Evolutionary conservation across 2,888 invertebrate species (phyloP).

Genomic region (Chymomyza fuscimana): DNA sequence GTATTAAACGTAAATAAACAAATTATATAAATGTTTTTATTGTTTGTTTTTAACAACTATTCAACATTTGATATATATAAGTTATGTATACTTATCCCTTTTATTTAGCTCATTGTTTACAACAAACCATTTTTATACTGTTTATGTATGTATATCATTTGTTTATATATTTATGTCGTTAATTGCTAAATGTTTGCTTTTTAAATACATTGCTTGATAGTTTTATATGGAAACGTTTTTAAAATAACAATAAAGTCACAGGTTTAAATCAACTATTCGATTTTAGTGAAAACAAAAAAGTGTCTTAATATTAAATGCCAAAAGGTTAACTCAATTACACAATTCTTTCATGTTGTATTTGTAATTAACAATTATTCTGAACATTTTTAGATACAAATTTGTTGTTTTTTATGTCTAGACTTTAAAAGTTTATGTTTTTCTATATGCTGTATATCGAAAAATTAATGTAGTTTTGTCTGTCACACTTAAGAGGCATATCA

Average conservation of each 20-base stretch:
- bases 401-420: not conserved
- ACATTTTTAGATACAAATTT: not conserved
- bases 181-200: not conserved
- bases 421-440: not conserved
- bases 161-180: slow-evolving; percentile 14
- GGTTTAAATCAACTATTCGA: too few species aligned
- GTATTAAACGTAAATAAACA: not conserved
- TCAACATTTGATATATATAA: slow-evolving; percentile 65
- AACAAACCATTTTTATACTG: slow-evolving; percentile 26
- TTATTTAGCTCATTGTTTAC: slow-evolving; percentile 22
- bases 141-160: slow-evolving; percentile 5
- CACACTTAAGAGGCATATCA: slow-evolving; percentile 4
- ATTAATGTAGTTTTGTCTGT: not conserved
- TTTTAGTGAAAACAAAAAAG: not conserved
- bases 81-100: slow-evolving; percentile 11
- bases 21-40: slow-evolving; percentile 2
- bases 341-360: not conserved
- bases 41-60: slow-evolving; percentile 61
- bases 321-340: not conserved
- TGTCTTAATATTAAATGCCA: not conserved
- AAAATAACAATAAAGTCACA: not conserved
- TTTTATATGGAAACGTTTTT: not conserved
- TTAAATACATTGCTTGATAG: not conserved
- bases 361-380: not conserved
- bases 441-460: not conserved